Conservation (phyloP, 2,888 invertebrate genomes). For the Dolichomitus sp. region DNA sequence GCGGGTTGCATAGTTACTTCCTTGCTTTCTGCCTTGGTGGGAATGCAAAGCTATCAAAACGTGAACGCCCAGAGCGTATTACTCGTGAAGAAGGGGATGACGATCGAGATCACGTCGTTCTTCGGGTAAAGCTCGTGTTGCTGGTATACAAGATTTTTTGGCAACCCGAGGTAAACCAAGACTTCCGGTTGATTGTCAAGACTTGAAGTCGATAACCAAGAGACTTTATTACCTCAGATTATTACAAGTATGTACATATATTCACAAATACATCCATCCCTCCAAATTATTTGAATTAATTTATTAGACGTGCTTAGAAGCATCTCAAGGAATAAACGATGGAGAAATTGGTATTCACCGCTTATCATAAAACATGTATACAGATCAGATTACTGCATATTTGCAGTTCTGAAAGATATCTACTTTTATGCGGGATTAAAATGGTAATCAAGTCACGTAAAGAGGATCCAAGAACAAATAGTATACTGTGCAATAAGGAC, state of each 20-base stretch:
- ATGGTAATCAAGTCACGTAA: too few species aligned
- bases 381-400: not conserved
- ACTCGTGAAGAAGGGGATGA: conserved; percentile 30
- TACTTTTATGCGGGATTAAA: too few species aligned
- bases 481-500: too few species aligned
- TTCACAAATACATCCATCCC: not conserved
- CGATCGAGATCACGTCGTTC: conserved; percentile 60
- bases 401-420: too few species aligned
- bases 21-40: conserved; percentile 18
- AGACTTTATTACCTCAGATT: conserved; percentile 41
- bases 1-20: conserved; percentile 41
- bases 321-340: not conserved
- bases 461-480: too few species aligned
- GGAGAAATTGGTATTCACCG: not conserved
- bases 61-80: conserved; percentile 45
- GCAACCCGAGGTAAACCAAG: not conserved
- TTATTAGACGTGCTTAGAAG: not conserved
- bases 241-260: not conserved
- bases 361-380: not conserved
- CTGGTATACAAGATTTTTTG: conserved; percentile 1
- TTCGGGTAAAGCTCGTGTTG: conserved; percentile 34
- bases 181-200: conserved; percentile 45
- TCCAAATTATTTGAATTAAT: conserved; percentile 5
- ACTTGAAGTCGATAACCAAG: conserved; percentile 46
- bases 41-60: conserved; percentile 60